Base-by-base conservation (phyloP, 2,888 invertebrate species). In the Amphipoea lucens region DNA sequence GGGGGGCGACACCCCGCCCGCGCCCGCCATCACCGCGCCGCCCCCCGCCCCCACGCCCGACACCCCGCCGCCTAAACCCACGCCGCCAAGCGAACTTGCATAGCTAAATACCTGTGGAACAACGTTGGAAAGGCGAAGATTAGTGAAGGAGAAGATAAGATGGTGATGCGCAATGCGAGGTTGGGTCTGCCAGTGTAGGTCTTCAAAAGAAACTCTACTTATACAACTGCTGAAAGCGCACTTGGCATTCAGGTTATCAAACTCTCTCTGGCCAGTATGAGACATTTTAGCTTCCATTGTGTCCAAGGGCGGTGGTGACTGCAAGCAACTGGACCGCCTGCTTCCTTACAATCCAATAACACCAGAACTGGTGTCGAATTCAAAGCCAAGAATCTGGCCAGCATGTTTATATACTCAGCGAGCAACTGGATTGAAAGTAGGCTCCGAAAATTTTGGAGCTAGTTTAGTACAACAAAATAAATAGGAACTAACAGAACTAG, bases 81-180 rank as follows among this genome's bases (percentile, higher is more conserved):
- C 98, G 93, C 99, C 98, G 93, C 98, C 98, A 93, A 98, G 98
- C 92, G 98, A 98, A 87, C 99, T 89, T 23, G 89, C 98, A 96
- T 99, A 99, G 90, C 98, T 99, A 97, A 99, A 99, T 92, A 99
- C 98, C 99, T 99, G 97, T 1, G 82, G 45, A 76, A 3, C 9
- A 45, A 66, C 0, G 3, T n/a, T 48, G 6, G 0, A 69, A 63
- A 60, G 3, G 6, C 14, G 0, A 20, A 6, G 6, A 67, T 48
- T 36, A 54, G 40, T 74, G 0, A 36, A 9, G 12, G 1, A 11
- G 0, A 6, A 17, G 20, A 14, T 4, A 42, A 65, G 40, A 45
- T 51, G 20, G 12, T n/a, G 29, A 20, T 20, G 7, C 0, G 40
- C 5, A 20, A 14, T 63, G 29, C 1, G 1, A 42, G n/a, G 2